A percentile compares a stretch with the other conserved stretches of the same genome.
These are phyloP conservation scores for Polydesmus complanatus DNA, from an alignment of 2,888 invertebrate species.

Conservation along the genomic window DNA sequence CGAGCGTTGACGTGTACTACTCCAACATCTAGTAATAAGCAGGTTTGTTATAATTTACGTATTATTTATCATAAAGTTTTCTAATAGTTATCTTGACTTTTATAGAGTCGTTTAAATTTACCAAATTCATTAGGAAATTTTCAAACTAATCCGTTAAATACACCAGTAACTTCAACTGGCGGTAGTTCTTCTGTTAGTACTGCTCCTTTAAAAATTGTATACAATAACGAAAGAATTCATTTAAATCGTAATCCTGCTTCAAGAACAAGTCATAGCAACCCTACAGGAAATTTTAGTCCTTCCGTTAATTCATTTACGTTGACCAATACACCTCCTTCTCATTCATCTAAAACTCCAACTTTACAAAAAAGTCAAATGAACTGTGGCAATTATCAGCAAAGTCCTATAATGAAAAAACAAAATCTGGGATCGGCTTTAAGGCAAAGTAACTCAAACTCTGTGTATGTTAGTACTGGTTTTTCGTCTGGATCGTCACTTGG, in stretches of 20 bases:
- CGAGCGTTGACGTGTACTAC: constrained; percentile 10
- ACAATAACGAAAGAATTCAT: not conserved
- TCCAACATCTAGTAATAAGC: too few species aligned
- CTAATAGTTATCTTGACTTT: not conserved
- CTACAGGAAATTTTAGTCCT: not conserved
- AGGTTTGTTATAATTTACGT: too few species aligned
- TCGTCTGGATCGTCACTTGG: constrained; percentile 23
- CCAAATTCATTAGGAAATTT: not conserved
- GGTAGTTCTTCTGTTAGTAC: not conserved
- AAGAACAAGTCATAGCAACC: not conserved
- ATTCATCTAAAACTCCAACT: not conserved
- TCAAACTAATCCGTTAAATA: not conserved
- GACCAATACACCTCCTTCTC: not conserved
- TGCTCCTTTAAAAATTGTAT: not conserved
- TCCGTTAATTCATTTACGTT: not conserved
- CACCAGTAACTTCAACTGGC: not conserved
- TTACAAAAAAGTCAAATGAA: constrained; percentile 21
- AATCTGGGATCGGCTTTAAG: not conserved
- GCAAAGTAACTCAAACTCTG: not conserved
- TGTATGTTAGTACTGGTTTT: not conserved
- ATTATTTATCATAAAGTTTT: too few species aligned
- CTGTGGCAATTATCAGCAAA: constrained; percentile 21
- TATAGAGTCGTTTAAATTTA: not conserved
- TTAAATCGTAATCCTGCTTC: not conserved
- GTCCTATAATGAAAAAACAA: constrained; percentile 21